Conservation (phyloP, 2,113 vertebrate genomes). For the Heteronetta atricapilla region DNA sequence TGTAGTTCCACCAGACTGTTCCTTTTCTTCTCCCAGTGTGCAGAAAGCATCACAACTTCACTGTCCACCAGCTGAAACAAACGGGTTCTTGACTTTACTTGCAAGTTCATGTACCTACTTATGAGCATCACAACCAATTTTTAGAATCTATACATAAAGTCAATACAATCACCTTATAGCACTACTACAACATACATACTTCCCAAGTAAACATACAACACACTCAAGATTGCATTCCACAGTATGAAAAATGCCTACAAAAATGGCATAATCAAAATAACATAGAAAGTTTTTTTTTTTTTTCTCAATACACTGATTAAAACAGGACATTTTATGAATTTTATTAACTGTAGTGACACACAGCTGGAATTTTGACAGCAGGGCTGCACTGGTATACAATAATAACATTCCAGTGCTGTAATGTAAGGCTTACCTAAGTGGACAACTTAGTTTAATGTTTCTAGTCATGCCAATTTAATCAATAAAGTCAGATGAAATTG, state of each 20-base stretch:
- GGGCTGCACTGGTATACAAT: neutral
- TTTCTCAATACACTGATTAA: neutral
- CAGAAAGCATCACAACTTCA: constrained; percentile 93
- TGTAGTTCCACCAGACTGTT: constrained; percentile 83
- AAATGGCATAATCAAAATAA: neutral
- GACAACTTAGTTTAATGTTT: neutral
- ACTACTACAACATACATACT: neutral
- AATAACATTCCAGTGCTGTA: rapidly evolving
- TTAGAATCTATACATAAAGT: neutral
- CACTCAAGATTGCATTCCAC: neutral
- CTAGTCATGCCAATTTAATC: neutral
- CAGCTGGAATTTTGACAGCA: neutral
- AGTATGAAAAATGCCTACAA: neutral
- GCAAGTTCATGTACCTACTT: neutral
- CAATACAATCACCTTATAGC: neutral
- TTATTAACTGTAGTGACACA: neutral
- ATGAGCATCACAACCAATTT: neutral
- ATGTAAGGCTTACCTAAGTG: neutral
- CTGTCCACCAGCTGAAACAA: constrained; percentile 86
- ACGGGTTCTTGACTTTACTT: neutral
- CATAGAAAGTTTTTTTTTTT: neutral
- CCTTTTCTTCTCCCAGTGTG: constrained; percentile 90
- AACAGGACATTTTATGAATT: neutral
- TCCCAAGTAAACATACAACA: neutral
- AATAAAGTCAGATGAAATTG: neutral